phyloP scores from a whole-genome alignment of 2,113 vertebrate genomes.

The Protobothrops mucrosquamatus region DNA sequence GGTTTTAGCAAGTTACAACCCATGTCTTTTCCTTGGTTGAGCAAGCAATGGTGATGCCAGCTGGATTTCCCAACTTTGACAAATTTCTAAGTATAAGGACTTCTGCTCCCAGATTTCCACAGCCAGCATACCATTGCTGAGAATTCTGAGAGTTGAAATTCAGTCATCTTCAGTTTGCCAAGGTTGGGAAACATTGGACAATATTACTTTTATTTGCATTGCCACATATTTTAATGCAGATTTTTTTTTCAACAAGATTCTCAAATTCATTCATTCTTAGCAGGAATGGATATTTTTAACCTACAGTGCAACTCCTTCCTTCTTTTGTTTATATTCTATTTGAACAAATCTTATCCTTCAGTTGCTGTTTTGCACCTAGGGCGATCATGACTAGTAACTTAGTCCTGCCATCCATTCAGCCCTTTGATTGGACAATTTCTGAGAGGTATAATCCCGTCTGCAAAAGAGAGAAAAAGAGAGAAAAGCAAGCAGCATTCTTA shows the following conservation, averaged over 20 bases:
- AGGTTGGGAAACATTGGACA: neutral
- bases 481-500: no score
- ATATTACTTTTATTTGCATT: neutral
- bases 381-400: neutral
- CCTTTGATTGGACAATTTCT: neutral
- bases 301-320: neutral
- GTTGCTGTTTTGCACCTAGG: neutral
- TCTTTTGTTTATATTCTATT: neutral
- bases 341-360: neutral
- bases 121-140: neutral
- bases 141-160: neutral
- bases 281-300: neutral
- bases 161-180: neutral
- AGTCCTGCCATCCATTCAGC: neutral
- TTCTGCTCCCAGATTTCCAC: neutral
- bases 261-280: neutral
- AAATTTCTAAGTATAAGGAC: neutral
- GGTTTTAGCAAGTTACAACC: neutral
- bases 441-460: neutral
- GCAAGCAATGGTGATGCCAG: neutral
- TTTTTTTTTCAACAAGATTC: neutral
- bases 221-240: neutral
- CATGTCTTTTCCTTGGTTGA: neutral
- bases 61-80: neutral
- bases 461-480: neutral